These are phyloP conservation scores for Zhengitettix transpicula DNA, from an alignment of 2,888 invertebrate species.

Conservation along the genomic window DNA sequence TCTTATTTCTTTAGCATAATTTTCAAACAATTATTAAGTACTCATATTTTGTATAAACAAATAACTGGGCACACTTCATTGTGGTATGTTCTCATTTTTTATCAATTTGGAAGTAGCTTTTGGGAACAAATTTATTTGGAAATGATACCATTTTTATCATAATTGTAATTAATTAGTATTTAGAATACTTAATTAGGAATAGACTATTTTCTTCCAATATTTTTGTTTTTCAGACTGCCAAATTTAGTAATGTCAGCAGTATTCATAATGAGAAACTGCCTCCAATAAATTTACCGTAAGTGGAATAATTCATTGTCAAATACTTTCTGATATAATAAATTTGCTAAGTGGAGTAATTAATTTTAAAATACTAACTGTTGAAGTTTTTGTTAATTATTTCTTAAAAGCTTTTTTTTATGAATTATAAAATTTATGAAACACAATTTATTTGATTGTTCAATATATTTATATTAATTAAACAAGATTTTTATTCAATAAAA, in stretches of 20 bases:
- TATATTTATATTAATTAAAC: background rate
- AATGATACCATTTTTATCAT: too few relatives aligned
- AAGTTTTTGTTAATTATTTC: too few relatives aligned
- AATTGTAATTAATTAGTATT: too few relatives aligned
- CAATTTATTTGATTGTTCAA: background rate
- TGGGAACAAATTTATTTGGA: too few relatives aligned
- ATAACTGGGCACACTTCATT: too few relatives aligned
- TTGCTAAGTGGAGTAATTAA: background rate
- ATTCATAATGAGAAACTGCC: slow-evolving; percentile 34
- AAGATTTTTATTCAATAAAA: background rate
- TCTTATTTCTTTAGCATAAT: background rate
- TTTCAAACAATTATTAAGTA: background rate
- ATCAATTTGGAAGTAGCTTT: background rate
- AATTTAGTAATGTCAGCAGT: slow-evolving; percentile 3
- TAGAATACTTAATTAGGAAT: too few relatives aligned
- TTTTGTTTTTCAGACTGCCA: slow-evolving; percentile 4
- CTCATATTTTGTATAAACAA: too few relatives aligned
- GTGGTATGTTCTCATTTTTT: background rate
- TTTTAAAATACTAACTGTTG: too few relatives aligned
- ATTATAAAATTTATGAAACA: too few relatives aligned
- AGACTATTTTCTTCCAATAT: background rate
- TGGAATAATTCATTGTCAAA: background rate
- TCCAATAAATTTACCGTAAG: slow-evolving; percentile 28
- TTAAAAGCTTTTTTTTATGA: too few relatives aligned
- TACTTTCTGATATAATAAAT: background rate